Conservation (phyloP, 2,888 invertebrate species). For the Mallateleia sp. region DNA sequence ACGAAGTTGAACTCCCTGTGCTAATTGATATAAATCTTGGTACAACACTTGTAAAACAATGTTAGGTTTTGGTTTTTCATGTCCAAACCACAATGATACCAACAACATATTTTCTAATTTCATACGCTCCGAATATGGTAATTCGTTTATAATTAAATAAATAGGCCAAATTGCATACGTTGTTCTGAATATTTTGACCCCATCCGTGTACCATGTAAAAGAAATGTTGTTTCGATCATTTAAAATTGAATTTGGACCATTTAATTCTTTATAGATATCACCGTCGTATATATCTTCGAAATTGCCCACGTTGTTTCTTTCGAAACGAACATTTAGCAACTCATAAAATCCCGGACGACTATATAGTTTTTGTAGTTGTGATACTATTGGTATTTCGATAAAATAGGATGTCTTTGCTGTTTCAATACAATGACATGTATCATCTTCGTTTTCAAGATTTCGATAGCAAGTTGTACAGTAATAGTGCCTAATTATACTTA, state of each 20-base stretch:
- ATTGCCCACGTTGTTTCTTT: not conserved
- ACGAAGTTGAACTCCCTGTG: constrained; percentile 16
- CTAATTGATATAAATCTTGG: constrained; percentile 15
- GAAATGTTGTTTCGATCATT: not conserved
- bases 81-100: constrained; percentile 63
- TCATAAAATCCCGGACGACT: not conserved
- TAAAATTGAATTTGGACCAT: not conserved
- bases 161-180: constrained; percentile 65
- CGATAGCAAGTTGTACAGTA: not conserved
- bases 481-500: not conserved
- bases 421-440: not conserved
- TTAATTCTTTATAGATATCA: constrained; percentile 5
- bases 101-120: constrained; percentile 69
- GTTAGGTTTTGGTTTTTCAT: constrained; percentile 53
- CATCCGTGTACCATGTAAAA: constrained; percentile 52
- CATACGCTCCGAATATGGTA: constrained; percentile 55
- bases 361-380: not conserved
- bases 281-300: constrained; percentile 9
- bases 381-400: not conserved
- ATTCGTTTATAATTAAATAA: constrained; percentile 65
- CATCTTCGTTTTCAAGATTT: not conserved
- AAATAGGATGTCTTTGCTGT: constrained; percentile 9
- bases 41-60: constrained; percentile 29
- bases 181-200: constrained; percentile 64
- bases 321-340: not conserved